Percentiles rank a stretch among this genome's conserved stretches.
phyloP scores from a whole-genome alignment of 2,113 vertebrate species.

The Trematocara marginatum region DNA sequence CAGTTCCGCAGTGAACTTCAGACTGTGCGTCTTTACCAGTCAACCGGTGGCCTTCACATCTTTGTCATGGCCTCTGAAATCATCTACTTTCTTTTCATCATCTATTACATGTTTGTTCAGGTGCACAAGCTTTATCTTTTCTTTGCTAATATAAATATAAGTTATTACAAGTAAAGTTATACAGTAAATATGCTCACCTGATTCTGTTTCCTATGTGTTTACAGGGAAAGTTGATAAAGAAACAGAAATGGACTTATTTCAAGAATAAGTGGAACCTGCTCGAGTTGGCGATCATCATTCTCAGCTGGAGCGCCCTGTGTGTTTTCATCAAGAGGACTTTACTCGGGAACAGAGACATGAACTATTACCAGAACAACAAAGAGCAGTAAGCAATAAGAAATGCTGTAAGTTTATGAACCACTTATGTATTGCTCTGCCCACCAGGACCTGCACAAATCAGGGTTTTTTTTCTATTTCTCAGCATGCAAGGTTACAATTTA shows the following conservation, averaged over 20 bases:
- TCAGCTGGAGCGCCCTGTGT: slow-evolving; percentile 86
- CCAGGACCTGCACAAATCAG: neutral
- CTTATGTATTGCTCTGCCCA: neutral
- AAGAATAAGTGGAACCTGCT: slow-evolving; percentile 87
- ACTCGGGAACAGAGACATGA: slow-evolving; percentile 79
- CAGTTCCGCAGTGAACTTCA: slow-evolving; percentile 79
- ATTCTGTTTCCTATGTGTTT: neutral
- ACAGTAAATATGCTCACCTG: neutral
- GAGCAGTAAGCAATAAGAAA: slow-evolving; percentile 72
- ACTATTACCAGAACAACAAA: slow-evolving; percentile 78
- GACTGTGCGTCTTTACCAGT: slow-evolving; percentile 85
- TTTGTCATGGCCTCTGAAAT: slow-evolving; percentile 87
- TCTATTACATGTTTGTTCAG: slow-evolving; percentile 91
- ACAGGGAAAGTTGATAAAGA: slow-evolving; percentile 82
- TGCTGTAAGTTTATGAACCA: neutral
- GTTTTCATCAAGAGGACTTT: slow-evolving; percentile 86
- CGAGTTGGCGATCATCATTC: slow-evolving; percentile 82
- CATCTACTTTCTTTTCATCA: slow-evolving; percentile 86
- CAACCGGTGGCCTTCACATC: slow-evolving; percentile 82
- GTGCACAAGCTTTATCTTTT: slow-evolving; percentile 50
- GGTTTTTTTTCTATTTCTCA: neutral
- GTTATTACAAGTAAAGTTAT: neutral
- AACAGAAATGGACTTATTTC: slow-evolving; percentile 83
- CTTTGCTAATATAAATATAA: neutral
- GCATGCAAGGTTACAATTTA: neutral